phyloP scores from a whole-genome alignment of 2,888 invertebrate genomes.

The Venustoraphidia nigricollis region DNA sequence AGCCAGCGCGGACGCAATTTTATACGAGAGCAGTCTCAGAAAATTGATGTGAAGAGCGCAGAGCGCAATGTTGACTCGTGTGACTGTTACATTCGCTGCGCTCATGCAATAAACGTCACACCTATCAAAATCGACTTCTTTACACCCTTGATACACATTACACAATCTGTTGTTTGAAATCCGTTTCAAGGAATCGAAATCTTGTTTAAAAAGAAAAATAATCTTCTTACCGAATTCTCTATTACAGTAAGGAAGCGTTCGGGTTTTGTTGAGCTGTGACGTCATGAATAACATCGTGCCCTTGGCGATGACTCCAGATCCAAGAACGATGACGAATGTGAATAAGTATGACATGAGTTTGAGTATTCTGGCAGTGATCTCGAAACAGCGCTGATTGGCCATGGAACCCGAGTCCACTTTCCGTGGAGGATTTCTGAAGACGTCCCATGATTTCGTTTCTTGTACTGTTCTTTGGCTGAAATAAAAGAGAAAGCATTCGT shows the following conservation, averaged over 20 bases:
- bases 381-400: slow-evolving; percentile 75
- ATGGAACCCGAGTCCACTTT: slow-evolving; percentile 80
- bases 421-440: slow-evolving; percentile 81
- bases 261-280: slow-evolving; percentile 67
- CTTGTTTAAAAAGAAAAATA: not conserved
- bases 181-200: not conserved
- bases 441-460: slow-evolving; percentile 93
- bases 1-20: no score
- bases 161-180: no score
- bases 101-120: no score
- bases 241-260: slow-evolving; percentile 67
- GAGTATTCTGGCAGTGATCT: slow-evolving; percentile 67
- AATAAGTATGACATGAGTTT: slow-evolving; percentile 74
- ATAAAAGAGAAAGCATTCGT: slow-evolving; percentile 20
- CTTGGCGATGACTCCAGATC: slow-evolving; percentile 75
- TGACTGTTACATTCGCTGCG: no score
- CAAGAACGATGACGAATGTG: slow-evolving; percentile 73
- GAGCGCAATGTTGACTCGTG: no score
- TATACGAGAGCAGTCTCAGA: no score
- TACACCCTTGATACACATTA: not conserved
- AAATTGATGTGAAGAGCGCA: no score
- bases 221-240: slow-evolving; percentile 55
- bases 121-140: not conserved
- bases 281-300: slow-evolving; percentile 84
- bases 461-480: slow-evolving; percentile 67